Evolutionary conservation across 2,113 vertebrate species (phyloP), one percentile per base, ranked within the genome.

Genomic region (Dendropsophus ebraccatus): DNA sequence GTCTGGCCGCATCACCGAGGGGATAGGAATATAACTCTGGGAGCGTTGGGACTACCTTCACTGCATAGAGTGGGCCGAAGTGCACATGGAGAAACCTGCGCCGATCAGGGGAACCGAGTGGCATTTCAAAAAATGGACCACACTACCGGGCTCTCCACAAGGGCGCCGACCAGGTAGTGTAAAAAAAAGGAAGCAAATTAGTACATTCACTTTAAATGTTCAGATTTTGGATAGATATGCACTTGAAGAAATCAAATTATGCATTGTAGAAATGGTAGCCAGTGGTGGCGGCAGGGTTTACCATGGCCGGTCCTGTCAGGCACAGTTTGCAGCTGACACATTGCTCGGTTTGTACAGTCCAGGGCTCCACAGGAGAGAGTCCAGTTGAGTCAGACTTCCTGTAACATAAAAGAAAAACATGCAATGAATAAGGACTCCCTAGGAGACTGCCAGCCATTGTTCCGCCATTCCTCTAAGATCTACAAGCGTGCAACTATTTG

Each of bases 221-320:
- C 54, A 23, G 54, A 17, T 56, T 56, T 56, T 56, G 21, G 54
- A 8, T 56, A 21, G 54, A 56, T n/a, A 23, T 25, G 50, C 50
- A 2, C 50, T 17, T 52, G 54, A 23, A 2, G 21, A 4, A 2
- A 62, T 62, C 58, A 62, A 10, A 21, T 5, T 11, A 19, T 52
- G 14, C 28, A 32, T 13, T 52, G 23, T 30, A n/a, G 30, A 52
- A 54, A 54, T 23, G 21, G 10, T 3, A 23, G 17, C 1, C 14
- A 12, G 0, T 23, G 4, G 77, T n/a, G 10, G n/a, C 30, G 16
- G 78, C 6, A 78, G 49, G 14, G 6, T 47, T 93, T 89, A 97
- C 97, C 98, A 99, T 99, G 23, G 95, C 96, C 6, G 97, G 98
- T 80, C 98, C 98, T 13, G 97, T 99, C 96, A 99, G 97, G 74